Conservation (phyloP, 2,888 invertebrate species). For the Drosophila neoperkinsi region DNA sequence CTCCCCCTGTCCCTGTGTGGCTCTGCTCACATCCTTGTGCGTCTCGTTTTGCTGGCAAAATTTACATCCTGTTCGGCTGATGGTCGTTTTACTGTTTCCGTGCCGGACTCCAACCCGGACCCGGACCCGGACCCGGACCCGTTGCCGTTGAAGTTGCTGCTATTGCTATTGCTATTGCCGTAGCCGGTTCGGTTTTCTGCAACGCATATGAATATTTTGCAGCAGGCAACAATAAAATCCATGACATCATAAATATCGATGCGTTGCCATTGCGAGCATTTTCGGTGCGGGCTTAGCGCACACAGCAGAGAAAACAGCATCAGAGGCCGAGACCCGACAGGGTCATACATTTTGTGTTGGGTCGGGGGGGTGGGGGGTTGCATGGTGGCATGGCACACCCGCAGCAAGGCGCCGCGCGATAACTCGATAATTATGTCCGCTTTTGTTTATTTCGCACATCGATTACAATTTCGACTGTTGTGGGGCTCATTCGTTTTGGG, state of each 20-base stretch:
- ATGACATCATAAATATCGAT: conserved; percentile 83
- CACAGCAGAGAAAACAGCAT: conserved; percentile 3
- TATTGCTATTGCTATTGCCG: conserved; percentile 21
- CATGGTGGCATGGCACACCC: conserved; percentile 58
- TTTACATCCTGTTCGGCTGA: conserved; percentile 83
- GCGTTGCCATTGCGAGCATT: conserved; percentile 79
- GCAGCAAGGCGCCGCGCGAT: conserved; percentile 82
- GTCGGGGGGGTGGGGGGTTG: conserved; percentile 2
- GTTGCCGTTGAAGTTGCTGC: conserved; percentile 15
- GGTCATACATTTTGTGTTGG: conserved; percentile 57
- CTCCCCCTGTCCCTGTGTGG: conserved; percentile 5
- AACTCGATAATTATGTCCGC: conserved; percentile 86
- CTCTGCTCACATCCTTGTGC: conserved; percentile 54
- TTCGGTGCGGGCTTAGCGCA: conserved; percentile 82
- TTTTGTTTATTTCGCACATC: conserved; percentile 85
- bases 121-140: background rate
- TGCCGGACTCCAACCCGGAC: conserved; percentile 36
- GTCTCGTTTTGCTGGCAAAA: conserved; percentile 78
- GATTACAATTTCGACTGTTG: conserved; percentile 83
- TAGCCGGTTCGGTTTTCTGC: conserved; percentile 27
- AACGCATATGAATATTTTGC: conserved; percentile 81
- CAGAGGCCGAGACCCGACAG: conserved; percentile 22
- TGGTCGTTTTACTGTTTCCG: conserved; percentile 83
- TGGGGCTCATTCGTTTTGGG: conserved; percentile 21
- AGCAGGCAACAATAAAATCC: conserved; percentile 84